Evolutionary conservation across 2,113 vertebrate species (phyloP).

Genomic region (Mellivora capensis): DNA sequence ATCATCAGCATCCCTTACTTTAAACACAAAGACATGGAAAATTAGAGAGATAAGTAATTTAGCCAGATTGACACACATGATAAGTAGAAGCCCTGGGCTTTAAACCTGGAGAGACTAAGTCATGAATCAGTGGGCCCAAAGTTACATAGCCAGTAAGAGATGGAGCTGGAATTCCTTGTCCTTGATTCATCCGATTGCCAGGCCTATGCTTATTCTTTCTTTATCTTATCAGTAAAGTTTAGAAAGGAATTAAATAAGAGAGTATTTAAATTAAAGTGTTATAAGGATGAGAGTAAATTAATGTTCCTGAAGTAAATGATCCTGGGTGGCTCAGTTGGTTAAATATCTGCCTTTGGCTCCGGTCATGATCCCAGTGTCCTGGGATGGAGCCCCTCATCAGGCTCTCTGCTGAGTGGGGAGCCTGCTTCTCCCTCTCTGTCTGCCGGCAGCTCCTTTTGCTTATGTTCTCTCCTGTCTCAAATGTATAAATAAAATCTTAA

Average conservation of each 20-base stretch:
- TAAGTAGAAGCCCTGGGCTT: neutral
- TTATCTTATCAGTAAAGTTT: conserved; percentile 22
- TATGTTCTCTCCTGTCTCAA: no score
- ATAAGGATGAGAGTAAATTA: neutral
- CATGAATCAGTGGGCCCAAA: neutral
- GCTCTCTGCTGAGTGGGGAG: no score
- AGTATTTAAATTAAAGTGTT: neutral
- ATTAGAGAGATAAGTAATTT: neutral
- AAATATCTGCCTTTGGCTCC: no score
- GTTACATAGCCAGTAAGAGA: neutral
- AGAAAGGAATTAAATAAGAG: neutral
- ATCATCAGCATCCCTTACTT: neutral
- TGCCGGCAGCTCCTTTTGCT: no score
- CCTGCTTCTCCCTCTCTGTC: no score
- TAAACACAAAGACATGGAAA: conserved; percentile 1
- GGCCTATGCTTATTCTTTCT: conserved; percentile 18
- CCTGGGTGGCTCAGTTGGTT: neutral
- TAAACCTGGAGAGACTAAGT: neutral
- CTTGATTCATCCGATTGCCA: neutral
- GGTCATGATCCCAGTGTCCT: no score
- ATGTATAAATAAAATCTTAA: no score
- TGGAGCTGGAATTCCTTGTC: neutral
- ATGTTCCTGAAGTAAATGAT: neutral
- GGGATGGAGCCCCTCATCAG: no score
- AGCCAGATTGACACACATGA: neutral